Conservation (phyloP, 2,113 vertebrate genomes). For the Lates calcarifer region DNA sequence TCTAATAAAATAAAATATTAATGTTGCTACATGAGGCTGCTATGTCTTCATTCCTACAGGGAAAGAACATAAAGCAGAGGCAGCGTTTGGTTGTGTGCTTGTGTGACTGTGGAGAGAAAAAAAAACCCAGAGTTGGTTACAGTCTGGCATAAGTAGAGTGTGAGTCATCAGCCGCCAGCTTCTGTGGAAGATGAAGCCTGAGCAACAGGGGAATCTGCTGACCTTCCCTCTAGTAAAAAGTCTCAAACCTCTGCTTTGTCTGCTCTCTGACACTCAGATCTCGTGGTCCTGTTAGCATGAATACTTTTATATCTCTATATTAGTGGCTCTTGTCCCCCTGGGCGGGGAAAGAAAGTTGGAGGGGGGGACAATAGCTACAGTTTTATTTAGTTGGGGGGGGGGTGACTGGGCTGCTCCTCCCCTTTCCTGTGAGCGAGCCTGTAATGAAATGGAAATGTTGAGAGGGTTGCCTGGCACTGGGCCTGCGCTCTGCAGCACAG, state of each 20-base stretch:
- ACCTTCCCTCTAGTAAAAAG: constrained; percentile 36
- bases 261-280: constrained; percentile 27
- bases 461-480: constrained; percentile 65
- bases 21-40: constrained; percentile 5
- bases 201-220: constrained; percentile 66
- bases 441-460: constrained; percentile 79
- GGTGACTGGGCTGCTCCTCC: constrained; percentile 50
- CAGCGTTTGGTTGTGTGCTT: constrained; percentile 40
- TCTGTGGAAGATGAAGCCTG: constrained; percentile 26
- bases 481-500: constrained; percentile 72
- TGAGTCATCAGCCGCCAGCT: constrained; percentile 78
- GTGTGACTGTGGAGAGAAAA: constrained; percentile 40
- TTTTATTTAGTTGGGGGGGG: constrained; percentile 62
- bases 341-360: constrained; percentile 3
- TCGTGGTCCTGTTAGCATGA: constrained; percentile 53
- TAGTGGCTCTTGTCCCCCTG: constrained; percentile 17
- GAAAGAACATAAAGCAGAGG: constrained; percentile 41
- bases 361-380: constrained; percentile 41
- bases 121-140: constrained; percentile 40
- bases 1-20: constrained; percentile 23
- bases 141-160: constrained; percentile 62
- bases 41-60: background rate
- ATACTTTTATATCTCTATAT: constrained; percentile 57
- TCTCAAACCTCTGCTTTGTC: constrained; percentile 71
- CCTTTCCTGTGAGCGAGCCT: constrained; percentile 61